A percentile compares a stretch with the other conserved stretches of the same genome.
These are phyloP conservation scores for Pharmacophagus antenor DNA, from an alignment of 2,888 invertebrate genomes.

Conservation along the genomic window DNA sequence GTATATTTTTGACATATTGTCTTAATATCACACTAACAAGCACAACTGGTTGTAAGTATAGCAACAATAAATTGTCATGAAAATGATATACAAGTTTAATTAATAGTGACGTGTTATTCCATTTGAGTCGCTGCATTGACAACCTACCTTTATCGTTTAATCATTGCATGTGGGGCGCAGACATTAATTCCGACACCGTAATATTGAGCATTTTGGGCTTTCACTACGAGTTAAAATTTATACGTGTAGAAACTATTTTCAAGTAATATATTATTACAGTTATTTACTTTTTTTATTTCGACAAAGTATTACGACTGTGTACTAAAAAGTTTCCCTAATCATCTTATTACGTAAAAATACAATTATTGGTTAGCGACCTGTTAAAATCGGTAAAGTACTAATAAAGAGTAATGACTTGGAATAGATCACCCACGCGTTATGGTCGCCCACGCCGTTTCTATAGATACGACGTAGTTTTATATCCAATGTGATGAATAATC, in stretches of 20 bases:
- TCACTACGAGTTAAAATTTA: background rate
- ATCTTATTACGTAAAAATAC: conserved; percentile 25
- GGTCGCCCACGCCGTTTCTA: background rate
- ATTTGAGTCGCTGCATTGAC: background rate
- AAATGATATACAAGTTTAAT: background rate
- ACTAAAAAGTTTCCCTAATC: conserved; percentile 15
- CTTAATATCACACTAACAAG: background rate
- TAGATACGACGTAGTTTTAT: too few species aligned
- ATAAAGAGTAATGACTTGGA: conserved; percentile 31
- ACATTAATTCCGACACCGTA: background rate
- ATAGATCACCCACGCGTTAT: conserved; percentile 28
- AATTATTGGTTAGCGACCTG: conserved; percentile 27
- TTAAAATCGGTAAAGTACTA: conserved; percentile 30
- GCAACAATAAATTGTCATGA: background rate
- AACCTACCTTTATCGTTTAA: background rate
- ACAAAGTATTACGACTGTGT: background rate
- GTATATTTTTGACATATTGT: background rate
- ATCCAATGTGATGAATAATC: background rate
- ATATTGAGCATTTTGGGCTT: background rate
- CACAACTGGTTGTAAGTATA: background rate
- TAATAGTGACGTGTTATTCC: background rate
- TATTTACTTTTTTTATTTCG: background rate
- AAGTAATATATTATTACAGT: background rate
- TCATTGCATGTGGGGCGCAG: background rate
- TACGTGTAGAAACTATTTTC: background rate